Base-by-base conservation (phyloP, 2,888 invertebrate genomes). In the Drosophila anomelani region DNA sequence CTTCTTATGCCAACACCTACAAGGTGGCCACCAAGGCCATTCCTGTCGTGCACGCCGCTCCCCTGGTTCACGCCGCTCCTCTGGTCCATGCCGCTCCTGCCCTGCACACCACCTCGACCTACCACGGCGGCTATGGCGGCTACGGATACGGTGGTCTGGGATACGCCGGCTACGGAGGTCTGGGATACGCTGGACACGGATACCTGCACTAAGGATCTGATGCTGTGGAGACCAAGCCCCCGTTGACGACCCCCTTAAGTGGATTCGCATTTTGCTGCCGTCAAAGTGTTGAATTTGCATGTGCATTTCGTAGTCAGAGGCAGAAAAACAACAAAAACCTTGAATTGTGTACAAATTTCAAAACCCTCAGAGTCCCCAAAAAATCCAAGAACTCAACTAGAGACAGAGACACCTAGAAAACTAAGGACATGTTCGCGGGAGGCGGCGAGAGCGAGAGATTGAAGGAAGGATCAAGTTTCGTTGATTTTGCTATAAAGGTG, bases 1-100 rank as follows among this genome's bases (percentile, higher is more conserved):
- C 92, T 2, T 92, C 92, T 5, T 92, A 92, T 63, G 92, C 92
- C 77, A 92, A 92, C 75, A 91, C 91, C 66, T 91, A 91, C 66
- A 92, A 92, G 79, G 90, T 92, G 8, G 91, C 92, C 57, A 89
- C 92, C 51, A 90, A 91, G 75, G 82, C 83, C 34, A 84, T 75
- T 78, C 93, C 81, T 51, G 91, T 89, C 66, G 91, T 92, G 9
- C 91, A 92, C 64, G 81, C 91, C 46, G 79, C 89, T 51, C 92
- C 67, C 8, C 55, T 68, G 26, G 88, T 87, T 17, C 80, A 84
- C 23, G 78, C 82, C 23, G 80, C 88, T 49, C 92, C 90, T 17
- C 77, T 80, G 44, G 73, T 81, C 3, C 88, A 80, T 44, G 87
- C 91, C 61, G 90, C 92, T 9, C 92, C 92, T n/a, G 91, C 92